Percentiles rank a stretch among this genome's conserved stretches.
Conservation (phyloP, 64 coral and sea anemone genomes). For the Pachyseris speciosa region DNA sequence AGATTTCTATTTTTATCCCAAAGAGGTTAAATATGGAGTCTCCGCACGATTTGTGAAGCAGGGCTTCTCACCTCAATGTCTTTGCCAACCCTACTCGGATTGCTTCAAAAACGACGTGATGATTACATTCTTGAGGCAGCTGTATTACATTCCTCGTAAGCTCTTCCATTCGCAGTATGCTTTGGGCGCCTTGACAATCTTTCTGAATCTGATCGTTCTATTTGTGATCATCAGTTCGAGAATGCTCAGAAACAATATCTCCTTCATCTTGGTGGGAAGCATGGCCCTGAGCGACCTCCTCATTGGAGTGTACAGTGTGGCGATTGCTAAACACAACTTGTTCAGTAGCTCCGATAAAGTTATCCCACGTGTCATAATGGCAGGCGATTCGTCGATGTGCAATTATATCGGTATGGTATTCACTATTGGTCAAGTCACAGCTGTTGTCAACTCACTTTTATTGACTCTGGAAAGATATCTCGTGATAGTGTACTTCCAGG, state of each 20-base stretch:
- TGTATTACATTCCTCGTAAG: conserved; percentile 53
- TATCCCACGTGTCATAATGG: conserved; percentile 44
- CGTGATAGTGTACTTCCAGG: conserved; percentile 60
- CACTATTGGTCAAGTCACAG: conserved; percentile 64
- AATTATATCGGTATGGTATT: conserved; percentile 69
- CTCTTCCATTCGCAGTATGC: conserved; percentile 71
- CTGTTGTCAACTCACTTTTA: conserved; percentile 65
- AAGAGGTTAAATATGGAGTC: conserved; percentile 33
- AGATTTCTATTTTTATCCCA: conserved; percentile 20
- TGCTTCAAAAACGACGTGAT: conserved; percentile 63
- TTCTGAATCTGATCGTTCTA: conserved; percentile 71
- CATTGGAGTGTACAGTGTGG: conserved; percentile 72
- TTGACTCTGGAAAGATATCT: conserved; percentile 84
- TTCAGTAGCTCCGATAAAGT: conserved; percentile 26
- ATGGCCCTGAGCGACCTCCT: conserved; percentile 77
- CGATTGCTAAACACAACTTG: conserved; percentile 60
- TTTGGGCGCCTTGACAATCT: conserved; percentile 55
- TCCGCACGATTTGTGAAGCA: conserved; percentile 40
- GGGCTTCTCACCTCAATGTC: conserved; percentile 72
- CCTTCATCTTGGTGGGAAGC: conserved; percentile 78
- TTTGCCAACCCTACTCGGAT: neutral
- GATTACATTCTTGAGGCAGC: conserved; percentile 51
- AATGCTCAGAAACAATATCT: conserved; percentile 55
- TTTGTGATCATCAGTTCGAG: conserved; percentile 49
- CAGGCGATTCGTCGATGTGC: conserved; percentile 36